These are phyloP conservation scores for Otolemur garnettii DNA, from an alignment of 2,113 vertebrate species.

Conservation along the genomic window DNA sequence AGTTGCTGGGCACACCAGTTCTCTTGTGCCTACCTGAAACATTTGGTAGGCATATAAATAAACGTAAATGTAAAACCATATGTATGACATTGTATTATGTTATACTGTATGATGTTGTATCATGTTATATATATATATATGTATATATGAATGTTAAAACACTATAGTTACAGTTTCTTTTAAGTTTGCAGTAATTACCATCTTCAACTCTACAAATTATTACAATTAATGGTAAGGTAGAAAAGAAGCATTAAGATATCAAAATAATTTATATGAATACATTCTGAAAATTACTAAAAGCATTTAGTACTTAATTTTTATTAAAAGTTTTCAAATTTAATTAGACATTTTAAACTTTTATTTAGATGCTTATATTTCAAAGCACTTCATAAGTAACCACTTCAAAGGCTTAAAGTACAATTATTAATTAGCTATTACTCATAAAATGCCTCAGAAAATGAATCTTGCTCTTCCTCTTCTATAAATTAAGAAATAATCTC, in stretches of 20 bases:
- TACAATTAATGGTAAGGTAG: not conserved
- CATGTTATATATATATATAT: too few relatives aligned
- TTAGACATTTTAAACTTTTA: slow-evolving; percentile 53
- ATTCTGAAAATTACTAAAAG: not conserved
- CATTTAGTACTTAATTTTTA: not conserved
- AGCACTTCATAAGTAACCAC: slow-evolving; percentile 3
- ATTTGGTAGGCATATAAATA: not conserved
- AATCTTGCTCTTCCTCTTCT: not conserved
- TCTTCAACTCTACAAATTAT: not conserved
- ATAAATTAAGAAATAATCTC: slow-evolving; percentile 29
- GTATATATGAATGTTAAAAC: not conserved
- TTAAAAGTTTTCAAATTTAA: slow-evolving; percentile 51
- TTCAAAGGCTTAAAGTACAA: slow-evolving; percentile 38
- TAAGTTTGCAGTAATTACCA: not conserved
- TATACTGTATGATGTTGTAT: not conserved
- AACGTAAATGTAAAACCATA: not conserved
- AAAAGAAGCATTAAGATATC: not conserved
- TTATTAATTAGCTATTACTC: slow-evolving; percentile 24
- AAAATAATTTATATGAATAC: slow-evolving; percentile 46
- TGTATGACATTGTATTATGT: not conserved
- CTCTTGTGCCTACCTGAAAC: not conserved
- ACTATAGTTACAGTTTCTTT: not conserved
- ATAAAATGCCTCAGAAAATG: not conserved
- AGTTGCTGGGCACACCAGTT: not conserved
- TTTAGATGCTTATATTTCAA: slow-evolving; percentile 43